A percentile compares a stretch with the other conserved stretches of the same genome.
These are phyloP conservation scores for Siniperca chuatsi DNA, from an alignment of 2,113 vertebrate genomes.

Conservation along the genomic window DNA sequence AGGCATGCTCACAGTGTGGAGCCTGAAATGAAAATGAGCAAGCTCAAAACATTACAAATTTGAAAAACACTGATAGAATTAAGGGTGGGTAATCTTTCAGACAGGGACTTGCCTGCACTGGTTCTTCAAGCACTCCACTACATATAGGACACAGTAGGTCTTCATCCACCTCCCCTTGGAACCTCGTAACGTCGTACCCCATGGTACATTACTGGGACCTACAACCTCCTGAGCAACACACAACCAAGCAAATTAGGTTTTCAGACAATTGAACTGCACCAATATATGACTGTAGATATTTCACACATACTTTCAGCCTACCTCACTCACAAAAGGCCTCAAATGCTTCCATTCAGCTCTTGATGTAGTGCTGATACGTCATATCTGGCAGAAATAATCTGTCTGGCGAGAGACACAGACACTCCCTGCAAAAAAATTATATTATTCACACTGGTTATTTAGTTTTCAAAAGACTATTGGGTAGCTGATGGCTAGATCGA, in stretches of 20 bases:
- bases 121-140: slow-evolving; percentile 98
- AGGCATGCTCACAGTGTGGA: slow-evolving; percentile 98
- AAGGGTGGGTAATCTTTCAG: not conserved
- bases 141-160: slow-evolving; percentile 98
- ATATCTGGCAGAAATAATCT: slow-evolving; percentile 44
- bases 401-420: slow-evolving; percentile 22
- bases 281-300: not conserved
- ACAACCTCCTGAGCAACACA: slow-evolving; percentile 78
- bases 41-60: not conserved
- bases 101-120: slow-evolving; percentile 90
- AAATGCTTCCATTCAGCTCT: slow-evolving; percentile 76
- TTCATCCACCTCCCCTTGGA: slow-evolving; percentile 98
- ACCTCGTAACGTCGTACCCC: slow-evolving; percentile 98
- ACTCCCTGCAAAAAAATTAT: slow-evolving; percentile 15
- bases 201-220: slow-evolving; percentile 93
- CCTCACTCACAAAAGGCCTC: slow-evolving; percentile 72
- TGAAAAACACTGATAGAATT: not conserved
- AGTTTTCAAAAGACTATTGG: not conserved
- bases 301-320: slow-evolving; percentile 12
- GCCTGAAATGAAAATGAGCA: slow-evolving; percentile 82
- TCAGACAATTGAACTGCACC: not conserved
- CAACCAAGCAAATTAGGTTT: not conserved
- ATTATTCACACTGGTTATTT: not conserved
- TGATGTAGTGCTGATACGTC: slow-evolving; percentile 37
- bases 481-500: not conserved